These are phyloP conservation scores for Malurus splendens DNA, from an alignment of 2,797 vertebrate species.

Conservation along the genomic window DNA sequence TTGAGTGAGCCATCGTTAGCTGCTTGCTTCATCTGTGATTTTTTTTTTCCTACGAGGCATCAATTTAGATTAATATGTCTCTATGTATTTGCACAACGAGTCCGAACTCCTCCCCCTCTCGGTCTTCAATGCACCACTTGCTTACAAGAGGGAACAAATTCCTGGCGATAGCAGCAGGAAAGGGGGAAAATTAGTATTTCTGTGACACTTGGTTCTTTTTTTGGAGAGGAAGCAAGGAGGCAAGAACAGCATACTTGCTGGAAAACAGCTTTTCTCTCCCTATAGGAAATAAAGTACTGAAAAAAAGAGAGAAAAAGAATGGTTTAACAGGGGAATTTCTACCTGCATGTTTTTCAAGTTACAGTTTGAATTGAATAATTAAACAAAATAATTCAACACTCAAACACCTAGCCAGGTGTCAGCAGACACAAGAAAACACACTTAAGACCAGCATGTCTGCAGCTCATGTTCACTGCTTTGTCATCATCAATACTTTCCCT, in stretches of 20 bases:
- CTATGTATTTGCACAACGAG: not conserved
- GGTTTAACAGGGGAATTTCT: not conserved
- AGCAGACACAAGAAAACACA: not conserved
- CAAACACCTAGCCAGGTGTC: not conserved
- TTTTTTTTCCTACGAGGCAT: not conserved
- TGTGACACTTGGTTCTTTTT: not conserved
- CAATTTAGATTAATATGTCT: not conserved
- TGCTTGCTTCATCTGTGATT: not conserved
- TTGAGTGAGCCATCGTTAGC: conserved; percentile 54
- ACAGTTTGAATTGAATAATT: not conserved
- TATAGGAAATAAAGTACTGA: not conserved
- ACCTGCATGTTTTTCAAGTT: not conserved
- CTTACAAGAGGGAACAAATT: not conserved
- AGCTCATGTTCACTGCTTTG: not conserved
- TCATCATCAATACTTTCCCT: not conserved
- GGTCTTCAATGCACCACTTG: accelerated
- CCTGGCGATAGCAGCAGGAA: not conserved
- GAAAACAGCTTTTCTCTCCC: not conserved
- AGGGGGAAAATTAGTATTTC: not conserved
- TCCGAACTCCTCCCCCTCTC: conserved; percentile 41
- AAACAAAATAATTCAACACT: not conserved
- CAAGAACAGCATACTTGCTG: not conserved
- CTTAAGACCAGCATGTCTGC: not conserved
- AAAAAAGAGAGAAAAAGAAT: not conserved
- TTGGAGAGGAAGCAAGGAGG: not conserved